Base-by-base conservation (phyloP, 2,888 invertebrate species). In the Drosophila mulleri region DNA sequence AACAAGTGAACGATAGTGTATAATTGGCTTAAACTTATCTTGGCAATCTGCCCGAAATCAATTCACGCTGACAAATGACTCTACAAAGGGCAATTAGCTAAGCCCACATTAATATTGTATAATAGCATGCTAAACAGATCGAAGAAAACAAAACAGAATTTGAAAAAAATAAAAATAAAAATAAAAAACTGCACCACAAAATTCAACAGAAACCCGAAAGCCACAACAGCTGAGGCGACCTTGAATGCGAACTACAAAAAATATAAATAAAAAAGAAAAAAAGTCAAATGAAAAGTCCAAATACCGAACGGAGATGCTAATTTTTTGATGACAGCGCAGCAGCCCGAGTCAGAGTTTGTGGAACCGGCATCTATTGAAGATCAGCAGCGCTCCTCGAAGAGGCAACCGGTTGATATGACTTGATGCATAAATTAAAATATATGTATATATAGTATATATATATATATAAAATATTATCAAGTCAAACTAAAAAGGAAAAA, bases 261-360 rank as follows among this genome's bases (percentile, higher is more conserved):
- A 74, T 26, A 41, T 18, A 73, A 20, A 16, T 7, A 16, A 76
- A 66, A 16, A 76, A 66, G 78, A 78, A 78, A 23, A 23, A 32
- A 76, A 78, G 71, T 72, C 56, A 62, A 75, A 74, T 81, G 80
- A 80, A 87, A 84, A 83, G 71, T 62, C 45, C 42, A 71, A 64
- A 64, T 61, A 42, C 42, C 23, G 23, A 67, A 54, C 57, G 42
- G 74, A 84, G 90, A 91, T 84, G 90, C 79, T 87, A 84, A 91
- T 90, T 80, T 83, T 81, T 81, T 76, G 72, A 37, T 80, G 85
- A 82, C 83, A 86, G 77, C 76, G 50, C 50, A 59, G 75, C 74
- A 39, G 52, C 2, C 26, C 23, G 26, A 68, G 54, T 57, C 66
- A 56, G 58, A 56, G 58, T 56, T 66, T 67, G 41, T 74, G 56